Base-by-base conservation (phyloP, 2,797 vertebrate species). In the Leptoclinus maculatus region DNA sequence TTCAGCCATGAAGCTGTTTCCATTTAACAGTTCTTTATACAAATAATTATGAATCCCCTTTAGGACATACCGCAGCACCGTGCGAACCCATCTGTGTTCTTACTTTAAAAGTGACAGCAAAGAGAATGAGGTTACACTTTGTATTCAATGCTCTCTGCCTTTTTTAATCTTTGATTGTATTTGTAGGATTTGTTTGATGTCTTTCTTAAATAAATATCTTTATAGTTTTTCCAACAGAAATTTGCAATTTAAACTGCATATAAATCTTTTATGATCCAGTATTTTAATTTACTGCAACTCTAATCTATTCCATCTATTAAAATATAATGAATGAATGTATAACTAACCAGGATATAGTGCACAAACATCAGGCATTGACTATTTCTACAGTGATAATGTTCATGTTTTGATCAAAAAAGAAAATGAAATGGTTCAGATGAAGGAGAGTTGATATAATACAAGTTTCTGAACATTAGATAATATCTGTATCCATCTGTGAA, bases 1-100 rank as follows among this genome's bases (percentile, higher is more conserved):
- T 41, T 56, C n/a, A 36, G 29, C 47, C 66, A 76, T 56, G 5
- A 67, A 62, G 47, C 57, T 36, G 57, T 64, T 79, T 82, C 49
- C 36, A 78, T 76, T 73, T 27, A 78, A 71, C 19, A 66, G 34
- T 56, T 69, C 36, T 64, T 78, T 74, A 56, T 54, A 60, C 36
- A 76, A 75, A 66, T 71, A 54, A 83, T 79, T 57, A 69, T 36
- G 21, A 57, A 75, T n/a, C 45, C 71, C 10, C 29, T 56, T 38
- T 8, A 53, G 27, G 29, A 70, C 38, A 32, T 19, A 12, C 39
- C 32, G 64, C 5, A 0, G 36, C 2, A 17, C 17, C 21, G 63
- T 53, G 13, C 51, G 7, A 71, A 74, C 2, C 29, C 66, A 7
- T 21, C 10, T 25, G 25, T 56, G 53, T 23, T 76, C 5, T n/a